phyloP scores from a whole-genome alignment of 2,888 invertebrate species.

The Euzetes globulus region DNA sequence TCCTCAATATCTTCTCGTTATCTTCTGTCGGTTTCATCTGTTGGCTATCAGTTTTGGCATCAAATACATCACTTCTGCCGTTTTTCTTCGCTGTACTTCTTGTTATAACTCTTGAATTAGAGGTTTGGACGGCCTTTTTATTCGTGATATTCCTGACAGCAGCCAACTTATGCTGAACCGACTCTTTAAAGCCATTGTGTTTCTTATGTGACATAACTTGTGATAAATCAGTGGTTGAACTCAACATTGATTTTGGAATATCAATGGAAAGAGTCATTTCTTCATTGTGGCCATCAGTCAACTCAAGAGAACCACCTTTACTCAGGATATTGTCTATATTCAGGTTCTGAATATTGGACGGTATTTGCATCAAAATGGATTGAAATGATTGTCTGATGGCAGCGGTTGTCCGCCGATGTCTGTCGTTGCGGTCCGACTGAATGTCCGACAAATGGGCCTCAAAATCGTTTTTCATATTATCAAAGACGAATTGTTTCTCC shows the following conservation, averaged over 20 bases:
- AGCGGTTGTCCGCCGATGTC: background rate
- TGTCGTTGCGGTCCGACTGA: background rate
- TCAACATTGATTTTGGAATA: background rate
- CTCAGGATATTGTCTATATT: background rate
- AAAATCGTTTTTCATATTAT: conserved; percentile 12
- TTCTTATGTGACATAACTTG: background rate
- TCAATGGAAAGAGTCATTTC: background rate
- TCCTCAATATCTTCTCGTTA: background rate
- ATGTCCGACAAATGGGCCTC: background rate
- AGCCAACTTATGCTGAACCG: background rate
- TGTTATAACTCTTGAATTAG: background rate
- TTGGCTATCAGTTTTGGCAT: too few species aligned
- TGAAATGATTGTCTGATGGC: background rate
- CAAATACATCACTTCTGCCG: background rate
- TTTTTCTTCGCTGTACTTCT: background rate
- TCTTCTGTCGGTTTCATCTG: too few species aligned
- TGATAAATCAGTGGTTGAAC: background rate
- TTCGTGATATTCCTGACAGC: background rate
- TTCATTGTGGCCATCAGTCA: background rate
- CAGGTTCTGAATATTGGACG: background rate
- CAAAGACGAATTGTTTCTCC: background rate
- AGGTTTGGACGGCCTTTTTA: background rate
- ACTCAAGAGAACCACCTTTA: background rate
- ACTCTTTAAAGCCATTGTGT: background rate
- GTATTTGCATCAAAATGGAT: background rate